Percentiles rank a stretch among this genome's conserved stretches.
phyloP scores from a whole-genome alignment of 2,888 invertebrate species.

The Mycogona germanica region DNA sequence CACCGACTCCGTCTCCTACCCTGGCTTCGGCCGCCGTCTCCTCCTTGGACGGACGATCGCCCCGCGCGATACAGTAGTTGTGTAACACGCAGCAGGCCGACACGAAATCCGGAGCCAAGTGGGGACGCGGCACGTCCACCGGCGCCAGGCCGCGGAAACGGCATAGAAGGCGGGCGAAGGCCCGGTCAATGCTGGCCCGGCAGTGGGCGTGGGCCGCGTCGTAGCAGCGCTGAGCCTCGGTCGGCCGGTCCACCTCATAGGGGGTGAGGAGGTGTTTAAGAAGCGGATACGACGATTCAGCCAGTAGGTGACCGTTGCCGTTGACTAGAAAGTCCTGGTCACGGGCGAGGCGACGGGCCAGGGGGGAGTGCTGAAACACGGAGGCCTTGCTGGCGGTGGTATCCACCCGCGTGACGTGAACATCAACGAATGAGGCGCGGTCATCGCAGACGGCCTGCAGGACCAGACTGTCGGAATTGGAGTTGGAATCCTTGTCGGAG shows the following conservation, averaged over 20 bases:
- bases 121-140: not conserved
- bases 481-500: too few species aligned
- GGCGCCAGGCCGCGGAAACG: slow-evolving; percentile 2
- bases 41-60: too few species aligned
- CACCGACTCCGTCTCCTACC: too few species aligned
- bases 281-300: not conserved
- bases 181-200: not conserved
- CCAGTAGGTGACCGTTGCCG: not conserved
- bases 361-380: not conserved
- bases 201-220: not conserved
- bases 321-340: not conserved
- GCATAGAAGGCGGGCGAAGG: not conserved
- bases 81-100: slow-evolving; percentile 10
- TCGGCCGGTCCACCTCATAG: not conserved
- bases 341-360: not conserved
- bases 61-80: not conserved
- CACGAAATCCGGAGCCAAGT: slow-evolving; percentile 4
- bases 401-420: not conserved
- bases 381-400: not conserved
- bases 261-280: slow-evolving; percentile 4
- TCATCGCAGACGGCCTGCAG: slow-evolving; percentile 5
- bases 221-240: not conserved
- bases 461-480: too few species aligned
- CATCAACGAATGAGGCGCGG: slow-evolving; percentile 5
- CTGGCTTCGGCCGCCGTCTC: too few species aligned